Conservation (phyloP, 2,888 invertebrate species). For the Eumacrocentrus americanus region DNA sequence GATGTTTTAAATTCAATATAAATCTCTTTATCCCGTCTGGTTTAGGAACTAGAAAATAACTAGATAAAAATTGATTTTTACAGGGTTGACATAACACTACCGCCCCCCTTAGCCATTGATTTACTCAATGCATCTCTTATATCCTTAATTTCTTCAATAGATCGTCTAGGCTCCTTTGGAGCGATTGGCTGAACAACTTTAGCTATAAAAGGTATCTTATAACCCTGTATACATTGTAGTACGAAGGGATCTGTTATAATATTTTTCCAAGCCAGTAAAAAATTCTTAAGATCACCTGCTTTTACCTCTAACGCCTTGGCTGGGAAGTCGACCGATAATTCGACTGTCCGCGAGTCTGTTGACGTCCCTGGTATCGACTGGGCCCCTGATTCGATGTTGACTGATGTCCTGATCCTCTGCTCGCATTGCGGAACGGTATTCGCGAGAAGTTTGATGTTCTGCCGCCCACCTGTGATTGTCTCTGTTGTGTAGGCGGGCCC, state of each 20-base stretch:
- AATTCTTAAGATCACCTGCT: too few species aligned
- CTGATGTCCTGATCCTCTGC: too few species aligned
- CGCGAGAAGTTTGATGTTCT: too few species aligned
- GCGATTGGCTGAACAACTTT: not conserved
- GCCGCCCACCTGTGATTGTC: too few species aligned
- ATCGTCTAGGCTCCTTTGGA: not conserved
- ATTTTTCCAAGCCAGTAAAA: not conserved
- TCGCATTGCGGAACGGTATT: too few species aligned
- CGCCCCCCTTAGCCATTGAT: not conserved
- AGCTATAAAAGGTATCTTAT: slow-evolving; percentile 4
- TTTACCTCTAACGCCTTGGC: too few species aligned
- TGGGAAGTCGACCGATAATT: too few species aligned
- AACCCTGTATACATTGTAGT: not conserved
- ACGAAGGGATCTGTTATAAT: not conserved
- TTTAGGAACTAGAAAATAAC: slow-evolving; percentile 6
- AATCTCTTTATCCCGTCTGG: not conserved
- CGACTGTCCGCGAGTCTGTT: too few species aligned
- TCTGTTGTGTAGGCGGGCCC: too few species aligned
- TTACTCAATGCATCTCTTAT: too few species aligned
- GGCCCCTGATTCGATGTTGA: too few species aligned
- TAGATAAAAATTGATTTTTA: not conserved
- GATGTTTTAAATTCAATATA: slow-evolving; percentile 8
- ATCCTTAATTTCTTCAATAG: not conserved
- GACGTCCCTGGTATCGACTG: too few species aligned
- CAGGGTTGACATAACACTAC: not conserved